A percentile compares a stretch with the other conserved stretches of the same genome.
Conservation (phyloP, 2,888 invertebrate species). For the Pandemis heparana region DNA sequence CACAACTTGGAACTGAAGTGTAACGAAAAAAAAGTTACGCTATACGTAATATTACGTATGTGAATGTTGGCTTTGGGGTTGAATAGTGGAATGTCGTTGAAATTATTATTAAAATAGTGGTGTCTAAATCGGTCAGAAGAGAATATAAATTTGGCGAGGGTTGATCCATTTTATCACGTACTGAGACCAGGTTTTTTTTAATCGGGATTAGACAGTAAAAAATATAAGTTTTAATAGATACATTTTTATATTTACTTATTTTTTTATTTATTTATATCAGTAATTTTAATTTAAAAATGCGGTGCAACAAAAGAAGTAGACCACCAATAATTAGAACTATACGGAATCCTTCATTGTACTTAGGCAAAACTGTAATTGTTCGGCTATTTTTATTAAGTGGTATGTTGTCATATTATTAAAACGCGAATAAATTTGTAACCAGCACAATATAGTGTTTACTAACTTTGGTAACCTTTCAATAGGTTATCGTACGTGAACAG, state of each 20-base stretch:
- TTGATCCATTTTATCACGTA: background rate
- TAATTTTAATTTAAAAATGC: no score
- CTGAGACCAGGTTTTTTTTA: no score
- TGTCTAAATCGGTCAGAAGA: background rate
- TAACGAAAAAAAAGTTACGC: background rate
- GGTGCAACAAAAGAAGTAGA: no score
- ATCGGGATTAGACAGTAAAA: no score
- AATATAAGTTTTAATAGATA: no score
- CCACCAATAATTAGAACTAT: no score
- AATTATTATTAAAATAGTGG: background rate
- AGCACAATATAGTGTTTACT: conserved; percentile 65
- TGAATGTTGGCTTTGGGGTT: background rate
- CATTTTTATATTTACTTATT: no score
- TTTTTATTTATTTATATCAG: no score
- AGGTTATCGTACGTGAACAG: conserved; percentile 65
- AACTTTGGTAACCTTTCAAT: conserved; percentile 55
- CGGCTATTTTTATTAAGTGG: background rate
- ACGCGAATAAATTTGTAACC: conserved; percentile 59
- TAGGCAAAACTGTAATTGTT: background rate
- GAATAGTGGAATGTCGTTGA: background rate
- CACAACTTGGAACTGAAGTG: conserved; percentile 9
- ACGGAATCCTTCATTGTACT: background rate
- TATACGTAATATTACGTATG: background rate
- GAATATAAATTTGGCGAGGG: background rate
- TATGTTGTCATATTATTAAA: conserved; percentile 44